Base-by-base conservation (phyloP, 2,113 vertebrate genomes). In the Vimba vimba region DNA sequence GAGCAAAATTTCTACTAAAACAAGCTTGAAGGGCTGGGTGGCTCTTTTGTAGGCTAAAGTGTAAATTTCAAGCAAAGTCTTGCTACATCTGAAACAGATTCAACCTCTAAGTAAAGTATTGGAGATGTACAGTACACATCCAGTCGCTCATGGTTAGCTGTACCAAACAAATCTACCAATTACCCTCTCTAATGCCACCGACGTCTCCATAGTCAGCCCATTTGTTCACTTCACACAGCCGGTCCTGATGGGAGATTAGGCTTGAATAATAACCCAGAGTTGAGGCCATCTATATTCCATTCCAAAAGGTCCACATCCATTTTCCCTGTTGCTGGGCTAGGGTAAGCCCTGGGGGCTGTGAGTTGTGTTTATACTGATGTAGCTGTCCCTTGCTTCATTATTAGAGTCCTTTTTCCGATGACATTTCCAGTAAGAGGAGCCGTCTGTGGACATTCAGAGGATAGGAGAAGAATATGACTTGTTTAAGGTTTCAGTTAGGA, bases 281-380 rank as follows among this genome's bases (percentile, higher is more conserved):
- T 78, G 84, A 86, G 85, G 80, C 84, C 85, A 85, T 86, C 84
- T 86, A 80, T 73, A 83, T 88, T 83, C 79, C 71, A 86, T 86
- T 83, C 75, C 64, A 47, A 88, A 86, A 88, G 87, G 84, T 88
- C 87, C 84, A 68, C 79, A 83, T 88, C 84, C 74, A 86, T 86
- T 86, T 83, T 66, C 79, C 79, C 68, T 83, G 64, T 47, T 8
- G 25, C 68, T 69, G 59, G 30, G 62, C 43, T 33, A 23, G 73
- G 79, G 79, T 69, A 39, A 85, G 71, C 80, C 87, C 60, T 47
- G 69, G 55, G 73, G 79, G 83, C 52, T 57, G 47, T 74, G 73
- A 57, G 27, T 84, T 81, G 55, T 84, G 82, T 86, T 82, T 87
- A 76, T 71, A 81, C 86, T 75, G 83, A 86, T 86, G 84, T 79